Conservation (phyloP, 2,113 vertebrate genomes). For the Glaucidium brasilianum region DNA sequence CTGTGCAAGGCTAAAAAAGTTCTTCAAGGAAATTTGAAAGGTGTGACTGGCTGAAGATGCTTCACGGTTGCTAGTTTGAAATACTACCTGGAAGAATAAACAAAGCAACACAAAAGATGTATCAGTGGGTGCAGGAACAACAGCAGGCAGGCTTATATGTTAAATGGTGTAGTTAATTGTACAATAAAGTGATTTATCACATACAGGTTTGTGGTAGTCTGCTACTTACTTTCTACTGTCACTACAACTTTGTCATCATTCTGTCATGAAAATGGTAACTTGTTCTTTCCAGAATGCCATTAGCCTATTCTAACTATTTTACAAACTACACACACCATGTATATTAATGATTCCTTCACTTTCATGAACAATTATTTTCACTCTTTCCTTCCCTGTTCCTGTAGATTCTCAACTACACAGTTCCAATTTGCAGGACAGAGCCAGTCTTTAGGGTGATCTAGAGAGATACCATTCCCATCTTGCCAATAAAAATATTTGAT, state of each 20-base stretch:
- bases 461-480: neutral
- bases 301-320: neutral
- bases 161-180: neutral
- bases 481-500: neutral
- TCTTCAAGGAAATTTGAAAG: neutral
- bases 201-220: neutral
- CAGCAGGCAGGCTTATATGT: neutral
- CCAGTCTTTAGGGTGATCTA: neutral
- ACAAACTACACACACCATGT: neutral
- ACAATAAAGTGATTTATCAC: neutral
- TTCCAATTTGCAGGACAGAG: neutral
- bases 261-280: neutral
- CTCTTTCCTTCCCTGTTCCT: neutral
- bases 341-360: neutral
- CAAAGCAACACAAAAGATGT: neutral
- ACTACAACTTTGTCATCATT: neutral
- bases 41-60: neutral
- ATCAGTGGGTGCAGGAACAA: neutral
- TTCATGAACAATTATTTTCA: neutral
- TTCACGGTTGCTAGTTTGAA: neutral
- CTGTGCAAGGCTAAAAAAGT: neutral
- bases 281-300: neutral
- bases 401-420: neutral
- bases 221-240: neutral
- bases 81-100: neutral